Conservation (phyloP, 2,888 invertebrate genomes). For the Aphrophora alni region DNA sequence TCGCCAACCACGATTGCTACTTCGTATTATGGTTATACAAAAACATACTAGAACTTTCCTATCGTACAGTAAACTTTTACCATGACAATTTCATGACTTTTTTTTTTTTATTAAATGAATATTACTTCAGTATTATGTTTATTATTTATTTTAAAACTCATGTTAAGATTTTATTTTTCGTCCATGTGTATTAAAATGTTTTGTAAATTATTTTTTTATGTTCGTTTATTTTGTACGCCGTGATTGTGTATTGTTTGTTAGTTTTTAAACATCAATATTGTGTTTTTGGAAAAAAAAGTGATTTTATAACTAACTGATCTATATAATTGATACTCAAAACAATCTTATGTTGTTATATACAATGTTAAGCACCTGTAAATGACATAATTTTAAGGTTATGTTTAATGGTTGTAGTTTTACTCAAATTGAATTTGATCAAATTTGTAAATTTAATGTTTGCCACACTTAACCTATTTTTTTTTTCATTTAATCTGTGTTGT, state of each 20-base stretch:
- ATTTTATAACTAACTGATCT: not conserved
- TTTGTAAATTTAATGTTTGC: not conserved
- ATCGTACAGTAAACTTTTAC: not conserved
- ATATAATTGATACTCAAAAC: not conserved
- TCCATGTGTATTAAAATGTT: not conserved
- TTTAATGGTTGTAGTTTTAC: not conserved
- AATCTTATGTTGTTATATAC: not conserved
- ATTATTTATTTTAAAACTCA: not conserved
- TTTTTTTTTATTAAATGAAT: not conserved
- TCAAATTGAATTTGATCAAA: not conserved
- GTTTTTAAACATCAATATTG: not conserved
- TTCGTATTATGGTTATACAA: not conserved
- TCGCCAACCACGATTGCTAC: not conserved
- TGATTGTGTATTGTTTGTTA: slow-evolving; percentile 1
- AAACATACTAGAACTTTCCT: not conserved
- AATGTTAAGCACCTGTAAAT: not conserved
- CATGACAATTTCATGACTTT: not conserved
- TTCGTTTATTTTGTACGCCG: not conserved
- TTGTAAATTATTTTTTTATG: not conserved
- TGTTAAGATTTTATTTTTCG: not conserved
- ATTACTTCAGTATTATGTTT: slow-evolving; percentile 2
- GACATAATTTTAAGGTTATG: not conserved
- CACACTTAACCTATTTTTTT: not conserved
- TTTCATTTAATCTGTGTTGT: too few species aligned
- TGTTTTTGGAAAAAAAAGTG: not conserved